Percentiles rank a stretch among this genome's conserved stretches.
These are phyloP conservation scores for Smittia aterrima DNA, from an alignment of 2,888 invertebrate genomes.

Conservation along the genomic window DNA sequence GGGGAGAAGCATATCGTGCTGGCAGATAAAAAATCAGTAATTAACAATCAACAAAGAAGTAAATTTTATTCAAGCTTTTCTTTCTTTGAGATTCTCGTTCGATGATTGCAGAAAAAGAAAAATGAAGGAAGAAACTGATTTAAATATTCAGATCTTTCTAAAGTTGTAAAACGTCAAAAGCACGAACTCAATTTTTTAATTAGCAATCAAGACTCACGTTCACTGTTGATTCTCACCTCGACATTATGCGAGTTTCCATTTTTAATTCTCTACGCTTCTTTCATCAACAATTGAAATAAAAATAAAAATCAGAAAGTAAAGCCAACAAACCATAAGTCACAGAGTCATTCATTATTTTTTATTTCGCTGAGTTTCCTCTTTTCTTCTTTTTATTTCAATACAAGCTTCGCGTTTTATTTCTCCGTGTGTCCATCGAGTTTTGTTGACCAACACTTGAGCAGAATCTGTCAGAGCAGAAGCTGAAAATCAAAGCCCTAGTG, in stretches of 20 bases:
- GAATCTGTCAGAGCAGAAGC: too few relatives aligned
- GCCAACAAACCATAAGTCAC: background rate
- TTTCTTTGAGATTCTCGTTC: background rate
- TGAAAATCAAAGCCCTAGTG: too few relatives aligned
- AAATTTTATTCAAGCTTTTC: conserved; percentile 14
- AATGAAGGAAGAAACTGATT: too few relatives aligned
- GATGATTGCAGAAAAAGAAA: background rate
- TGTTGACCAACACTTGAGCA: too few relatives aligned
- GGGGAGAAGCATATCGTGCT: conserved; percentile 7
- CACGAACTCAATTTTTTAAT: too few relatives aligned
- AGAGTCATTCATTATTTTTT: background rate
- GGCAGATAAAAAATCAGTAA: conserved; percentile 24
- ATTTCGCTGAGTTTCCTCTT: background rate
- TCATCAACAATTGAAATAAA: background rate
- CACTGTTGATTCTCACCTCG: too few relatives aligned
- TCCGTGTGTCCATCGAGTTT: too few relatives aligned
- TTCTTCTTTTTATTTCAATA: background rate
- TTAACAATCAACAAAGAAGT: conserved; percentile 24
- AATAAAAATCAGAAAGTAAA: background rate
- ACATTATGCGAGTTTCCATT: too few relatives aligned
- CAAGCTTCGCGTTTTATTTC: background rate
- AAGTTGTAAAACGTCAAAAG: too few relatives aligned
- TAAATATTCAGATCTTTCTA: too few relatives aligned
- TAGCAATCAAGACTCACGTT: too few relatives aligned
- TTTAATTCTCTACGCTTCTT: background rate